A percentile compares a stretch with the other conserved stretches of the same genome.
Evolutionary conservation across 2,797 vertebrate species (phyloP).

Genomic region (Lagorchestes hirsutus): DNA sequence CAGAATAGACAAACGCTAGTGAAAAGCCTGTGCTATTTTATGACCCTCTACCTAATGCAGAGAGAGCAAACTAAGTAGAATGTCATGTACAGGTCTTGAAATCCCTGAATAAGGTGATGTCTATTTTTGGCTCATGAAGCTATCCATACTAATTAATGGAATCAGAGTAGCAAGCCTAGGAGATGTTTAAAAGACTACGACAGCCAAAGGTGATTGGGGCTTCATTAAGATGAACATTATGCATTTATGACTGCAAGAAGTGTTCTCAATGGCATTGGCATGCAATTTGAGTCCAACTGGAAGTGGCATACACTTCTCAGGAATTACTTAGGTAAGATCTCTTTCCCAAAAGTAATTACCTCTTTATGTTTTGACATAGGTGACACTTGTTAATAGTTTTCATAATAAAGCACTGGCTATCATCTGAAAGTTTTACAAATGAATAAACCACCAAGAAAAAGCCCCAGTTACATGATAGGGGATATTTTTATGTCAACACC

Average conservation of each 20-base stretch:
- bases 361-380: slow-evolving; percentile 77
- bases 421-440: slow-evolving; percentile 72
- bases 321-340: slow-evolving; percentile 72
- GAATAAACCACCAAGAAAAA: slow-evolving; percentile 75
- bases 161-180: slow-evolving; percentile 65
- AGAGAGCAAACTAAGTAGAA: slow-evolving; percentile 62
- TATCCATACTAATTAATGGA: slow-evolving; percentile 80
- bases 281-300: slow-evolving; percentile 63
- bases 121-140: slow-evolving; percentile 76
- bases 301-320: slow-evolving; percentile 67
- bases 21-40: slow-evolving; percentile 32
- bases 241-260: slow-evolving; percentile 60
- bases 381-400: slow-evolving; percentile 70
- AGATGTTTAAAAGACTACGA: slow-evolving; percentile 75
- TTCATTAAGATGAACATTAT: slow-evolving; percentile 79
- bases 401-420: slow-evolving; percentile 29
- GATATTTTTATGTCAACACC: slow-evolving; percentile 70
- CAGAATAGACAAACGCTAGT: neutral
- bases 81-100: slow-evolving; percentile 58
- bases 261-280: slow-evolving; percentile 61
- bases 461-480: slow-evolving; percentile 56
- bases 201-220: slow-evolving; percentile 75
- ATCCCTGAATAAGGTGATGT: slow-evolving; percentile 68
- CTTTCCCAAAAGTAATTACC: slow-evolving; percentile 77
- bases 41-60: slow-evolving; percentile 30